Percentiles rank a stretch among this genome's conserved stretches.
These are phyloP conservation scores for Caenorhabditis angaria DNA, from an alignment of 2,888 invertebrate species.

Conservation along the genomic window DNA sequence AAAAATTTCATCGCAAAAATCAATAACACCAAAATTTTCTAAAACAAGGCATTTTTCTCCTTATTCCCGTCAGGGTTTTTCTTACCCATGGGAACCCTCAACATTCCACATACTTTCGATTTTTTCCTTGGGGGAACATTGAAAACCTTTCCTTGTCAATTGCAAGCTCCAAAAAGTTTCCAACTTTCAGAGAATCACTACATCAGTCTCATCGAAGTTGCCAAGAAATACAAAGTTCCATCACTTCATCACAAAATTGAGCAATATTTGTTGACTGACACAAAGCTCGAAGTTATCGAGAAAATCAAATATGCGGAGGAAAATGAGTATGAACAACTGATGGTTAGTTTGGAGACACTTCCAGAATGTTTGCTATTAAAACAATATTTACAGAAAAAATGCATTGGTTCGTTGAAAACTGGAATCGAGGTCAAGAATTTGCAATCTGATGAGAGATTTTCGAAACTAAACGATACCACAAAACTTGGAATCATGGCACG, in stretches of 20 bases:
- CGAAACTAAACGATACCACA: not conserved
- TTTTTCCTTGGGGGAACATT: too few species aligned
- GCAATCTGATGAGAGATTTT: not conserved
- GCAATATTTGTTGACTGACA: not conserved
- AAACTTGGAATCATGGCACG: not conserved
- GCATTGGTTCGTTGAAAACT: not conserved
- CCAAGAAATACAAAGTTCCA: not conserved
- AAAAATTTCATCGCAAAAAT: too few species aligned
- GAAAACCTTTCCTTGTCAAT: too few species aligned
- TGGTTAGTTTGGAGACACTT: not conserved
- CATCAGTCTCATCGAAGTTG: not conserved
- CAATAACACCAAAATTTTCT: too few species aligned
- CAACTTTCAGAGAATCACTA: not conserved
- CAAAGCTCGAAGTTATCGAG: not conserved
- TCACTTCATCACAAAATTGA: not conserved
- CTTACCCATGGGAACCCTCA: too few species aligned
- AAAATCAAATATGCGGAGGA: not conserved
- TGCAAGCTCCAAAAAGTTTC: too few species aligned
- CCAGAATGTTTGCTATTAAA: too few species aligned
- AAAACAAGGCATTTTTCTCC: too few species aligned
- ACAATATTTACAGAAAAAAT: not conserved
- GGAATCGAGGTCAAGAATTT: not conserved
- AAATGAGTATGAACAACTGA: not conserved
- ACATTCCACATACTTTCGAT: too few species aligned
- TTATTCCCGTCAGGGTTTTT: too few species aligned